Percentiles rank a stretch among this genome's conserved stretches.
phyloP scores from a whole-genome alignment of 2,797 vertebrate genomes.

The Pseudochaenichthys georgianus region DNA sequence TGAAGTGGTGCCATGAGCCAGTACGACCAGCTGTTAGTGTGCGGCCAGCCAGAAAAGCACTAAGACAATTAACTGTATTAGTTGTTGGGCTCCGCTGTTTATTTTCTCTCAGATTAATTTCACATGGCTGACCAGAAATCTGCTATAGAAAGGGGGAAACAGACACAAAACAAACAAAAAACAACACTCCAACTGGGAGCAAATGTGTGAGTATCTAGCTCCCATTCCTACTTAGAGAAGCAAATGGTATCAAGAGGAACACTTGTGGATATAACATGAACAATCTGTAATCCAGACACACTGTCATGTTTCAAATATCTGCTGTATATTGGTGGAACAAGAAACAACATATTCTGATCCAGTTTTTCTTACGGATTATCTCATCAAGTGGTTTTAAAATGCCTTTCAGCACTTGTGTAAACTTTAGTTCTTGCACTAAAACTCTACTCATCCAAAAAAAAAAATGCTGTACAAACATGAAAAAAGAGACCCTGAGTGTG shows the following conservation, averaged over 20 bases:
- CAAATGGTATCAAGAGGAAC: conserved; percentile 49
- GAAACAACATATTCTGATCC: conserved; percentile 12
- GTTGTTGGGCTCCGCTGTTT: conserved; percentile 93
- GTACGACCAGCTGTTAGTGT: conserved; percentile 97
- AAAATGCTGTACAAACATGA: conserved; percentile 64
- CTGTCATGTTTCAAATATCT: conserved; percentile 29
- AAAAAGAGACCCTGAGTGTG: conserved; percentile 67
- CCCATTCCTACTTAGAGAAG: conserved; percentile 41
- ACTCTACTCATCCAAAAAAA: conserved; percentile 37
- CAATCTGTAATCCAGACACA: conserved; percentile 39
- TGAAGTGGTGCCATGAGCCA: conserved; percentile 94
- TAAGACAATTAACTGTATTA: conserved; percentile 97
- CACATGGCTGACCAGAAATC: conserved; percentile 81
- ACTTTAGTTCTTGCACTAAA: conserved; percentile 50
- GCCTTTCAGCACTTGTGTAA: conserved; percentile 45
- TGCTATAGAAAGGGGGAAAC: conserved; percentile 55
- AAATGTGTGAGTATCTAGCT: conserved; percentile 47
- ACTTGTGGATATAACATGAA: conserved; percentile 52
- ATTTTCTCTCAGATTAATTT: conserved; percentile 93
- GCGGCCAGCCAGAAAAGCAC: conserved; percentile 90
- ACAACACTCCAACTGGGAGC: conserved; percentile 60
- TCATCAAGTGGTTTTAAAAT: conserved; percentile 50
- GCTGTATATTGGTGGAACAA: conserved; percentile 28
- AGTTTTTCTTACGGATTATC: conserved; percentile 42
- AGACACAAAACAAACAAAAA: conserved; percentile 63